These are phyloP conservation scores for Asbolus verrucosus DNA, from an alignment of 1,140 invertebrate genomes.

Conservation along the genomic window DNA sequence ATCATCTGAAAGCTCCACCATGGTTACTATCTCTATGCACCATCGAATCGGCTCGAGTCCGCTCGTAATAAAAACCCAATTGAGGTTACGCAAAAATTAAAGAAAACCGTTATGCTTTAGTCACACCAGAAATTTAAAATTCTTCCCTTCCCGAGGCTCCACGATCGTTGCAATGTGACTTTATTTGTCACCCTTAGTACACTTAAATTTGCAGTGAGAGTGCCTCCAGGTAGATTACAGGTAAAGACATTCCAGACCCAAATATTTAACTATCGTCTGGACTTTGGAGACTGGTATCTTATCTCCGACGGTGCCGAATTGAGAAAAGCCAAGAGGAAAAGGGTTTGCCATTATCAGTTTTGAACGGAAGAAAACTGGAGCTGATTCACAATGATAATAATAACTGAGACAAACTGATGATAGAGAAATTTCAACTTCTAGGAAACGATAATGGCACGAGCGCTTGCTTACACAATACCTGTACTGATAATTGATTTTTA, in stretches of 20 bases:
- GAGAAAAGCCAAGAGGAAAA: not conserved
- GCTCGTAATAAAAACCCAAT: constrained; percentile 28
- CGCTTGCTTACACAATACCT: constrained; percentile 28
- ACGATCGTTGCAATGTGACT: too few species aligned
- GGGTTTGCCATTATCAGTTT: not conserved
- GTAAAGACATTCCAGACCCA: not conserved
- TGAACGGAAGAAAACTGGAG: not conserved
- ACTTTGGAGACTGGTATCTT: constrained; percentile 5
- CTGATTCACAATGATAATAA: not conserved
- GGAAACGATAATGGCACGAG: constrained; percentile 12
- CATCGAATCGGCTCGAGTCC: constrained; percentile 4
- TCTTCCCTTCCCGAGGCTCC: too few species aligned
- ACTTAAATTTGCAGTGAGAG: not conserved
- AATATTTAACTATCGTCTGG: not conserved
- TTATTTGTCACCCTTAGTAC: too few species aligned
- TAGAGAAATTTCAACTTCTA: constrained; percentile 9
- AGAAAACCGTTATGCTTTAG: constrained; percentile 36
- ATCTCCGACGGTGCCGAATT: not conserved
- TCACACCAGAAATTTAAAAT: constrained; percentile 12
- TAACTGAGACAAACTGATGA: not conserved
- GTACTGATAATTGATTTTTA: constrained; percentile 8
- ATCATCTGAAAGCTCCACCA: not conserved
- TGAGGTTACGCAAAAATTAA: constrained; percentile 22
- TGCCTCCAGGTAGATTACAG: constrained; percentile 1
- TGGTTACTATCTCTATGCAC: constrained; percentile 18